A percentile compares a stretch with the other conserved stretches of the same genome.
These are phyloP conservation scores for Agriopis marginaria DNA, from an alignment of 2,888 invertebrate species.

Conservation along the genomic window DNA sequence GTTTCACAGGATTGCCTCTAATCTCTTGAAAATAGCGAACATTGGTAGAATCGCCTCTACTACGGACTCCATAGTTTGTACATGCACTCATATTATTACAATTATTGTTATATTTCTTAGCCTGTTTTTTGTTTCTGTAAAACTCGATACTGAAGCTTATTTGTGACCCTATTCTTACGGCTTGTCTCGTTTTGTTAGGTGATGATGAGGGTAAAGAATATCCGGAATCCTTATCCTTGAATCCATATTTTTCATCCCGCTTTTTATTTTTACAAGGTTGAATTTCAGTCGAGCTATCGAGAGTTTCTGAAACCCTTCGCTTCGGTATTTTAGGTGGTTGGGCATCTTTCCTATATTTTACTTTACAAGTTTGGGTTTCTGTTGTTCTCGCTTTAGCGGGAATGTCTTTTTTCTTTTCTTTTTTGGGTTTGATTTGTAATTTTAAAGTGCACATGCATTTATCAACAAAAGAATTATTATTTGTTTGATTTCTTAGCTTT, in stretches of 20 bases:
- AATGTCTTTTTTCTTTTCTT: background rate
- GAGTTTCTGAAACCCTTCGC: background rate
- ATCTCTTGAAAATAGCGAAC: background rate
- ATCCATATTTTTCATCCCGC: background rate
- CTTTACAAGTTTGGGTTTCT: constrained; percentile 17
- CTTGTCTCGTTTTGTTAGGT: constrained; percentile 27
- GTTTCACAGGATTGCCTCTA: background rate
- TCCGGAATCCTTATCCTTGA: background rate
- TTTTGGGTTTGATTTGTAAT: background rate
- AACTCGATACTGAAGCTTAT: constrained; percentile 50
- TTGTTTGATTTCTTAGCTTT: constrained; percentile 22
- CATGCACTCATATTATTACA: background rate
- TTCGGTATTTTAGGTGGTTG: background rate
- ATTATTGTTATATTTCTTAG: background rate
- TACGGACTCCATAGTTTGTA: background rate
- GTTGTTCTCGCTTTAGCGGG: constrained; percentile 10
- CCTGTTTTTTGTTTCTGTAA: constrained; percentile 40
- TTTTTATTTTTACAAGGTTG: background rate
- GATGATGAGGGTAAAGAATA: background rate
- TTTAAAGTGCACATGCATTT: constrained; percentile 5
- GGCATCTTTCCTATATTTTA: constrained; percentile 6
- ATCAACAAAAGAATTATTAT: background rate
- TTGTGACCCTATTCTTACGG: constrained; percentile 46
- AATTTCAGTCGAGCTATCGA: background rate
- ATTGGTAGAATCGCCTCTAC: background rate